Evolutionary conservation across 2,113 vertebrate species (phyloP), one percentile per base, ranked within the genome.

Genomic region (Genyomyrus donnyi): DNA sequence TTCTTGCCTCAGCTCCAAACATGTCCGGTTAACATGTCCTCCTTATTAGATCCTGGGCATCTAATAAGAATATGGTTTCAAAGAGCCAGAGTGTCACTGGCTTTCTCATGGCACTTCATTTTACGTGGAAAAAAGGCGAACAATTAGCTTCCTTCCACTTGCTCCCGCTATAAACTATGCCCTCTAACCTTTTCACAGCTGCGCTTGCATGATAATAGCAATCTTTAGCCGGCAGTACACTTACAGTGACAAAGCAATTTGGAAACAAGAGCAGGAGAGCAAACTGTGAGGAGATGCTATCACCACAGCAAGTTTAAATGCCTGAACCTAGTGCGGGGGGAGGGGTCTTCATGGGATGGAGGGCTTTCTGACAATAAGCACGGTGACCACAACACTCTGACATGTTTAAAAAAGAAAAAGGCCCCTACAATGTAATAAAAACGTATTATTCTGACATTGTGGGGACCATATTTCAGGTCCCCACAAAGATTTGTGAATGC

Each of bases 241-340:
- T 87, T 35, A 35, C 45, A 27, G 85, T 87, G 85, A 87, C 85
- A 87, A 87, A 35, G 85, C 85, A 87, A 53, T 87, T 87, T 52
- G 53, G 50, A 87, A 50, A 35, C 85, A 56, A 39, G 85, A 48
- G 50, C 27, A 35, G 13, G n/a, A 52, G 49, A n/a, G 27, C 49
- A 53, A n/a, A 19, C 24, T 48, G 7, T 27, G 31, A 87, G n/a
- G 85, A 35, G 50, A 53, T 87, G 13, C 27, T 39, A 87, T 87
- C 85, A 87, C 85, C 50, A 39, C 27, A 49, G n/a, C 85, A 52
- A 27, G 49, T 31, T 31, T 48, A 31, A 87, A 87, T n/a, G 77
- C 39, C 80, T 17, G 80, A 24, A 8, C 39, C 19, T 7, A 19
- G 53, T 53, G 39, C 4, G 17, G 19, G 48, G 85, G 48, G 0